Conservation (phyloP, 2,113 vertebrate genomes). For the Petromus typicus region DNA sequence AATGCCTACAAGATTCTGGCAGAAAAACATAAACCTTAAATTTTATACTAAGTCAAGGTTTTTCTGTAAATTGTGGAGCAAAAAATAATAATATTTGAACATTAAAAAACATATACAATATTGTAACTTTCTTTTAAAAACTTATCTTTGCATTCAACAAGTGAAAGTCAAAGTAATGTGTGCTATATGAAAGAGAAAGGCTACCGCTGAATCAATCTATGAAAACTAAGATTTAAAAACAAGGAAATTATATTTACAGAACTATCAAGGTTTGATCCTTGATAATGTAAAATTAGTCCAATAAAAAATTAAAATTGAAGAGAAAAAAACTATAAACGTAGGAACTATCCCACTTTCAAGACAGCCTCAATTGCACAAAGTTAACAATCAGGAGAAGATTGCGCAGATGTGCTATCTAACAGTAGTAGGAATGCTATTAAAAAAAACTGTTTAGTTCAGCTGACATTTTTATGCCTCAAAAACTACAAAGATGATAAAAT, state of each 20-base stretch:
- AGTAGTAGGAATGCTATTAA: slow-evolving; percentile 10
- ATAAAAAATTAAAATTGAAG: neutral
- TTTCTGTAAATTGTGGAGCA: neutral
- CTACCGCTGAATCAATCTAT: neutral
- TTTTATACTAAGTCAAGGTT: neutral
- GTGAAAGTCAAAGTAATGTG: slow-evolving; percentile 4
- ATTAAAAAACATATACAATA: neutral
- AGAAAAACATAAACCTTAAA: neutral
- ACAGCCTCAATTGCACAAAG: neutral
- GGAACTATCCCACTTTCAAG: neutral
- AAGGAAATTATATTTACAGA: neutral
- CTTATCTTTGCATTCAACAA: neutral
- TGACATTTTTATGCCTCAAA: neutral
- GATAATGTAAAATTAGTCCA: neutral
- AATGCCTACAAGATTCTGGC: neutral
- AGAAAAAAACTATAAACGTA: neutral
- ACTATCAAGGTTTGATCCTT: neutral
- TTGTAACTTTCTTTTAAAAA: neutral
- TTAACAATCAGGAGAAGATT: neutral
- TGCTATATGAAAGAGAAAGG: neutral
- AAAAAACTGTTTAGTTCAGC: neutral
- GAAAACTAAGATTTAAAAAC: neutral
- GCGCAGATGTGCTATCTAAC: neutral
- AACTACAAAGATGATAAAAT: neutral
- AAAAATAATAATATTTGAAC: neutral